A percentile compares a stretch with the other conserved stretches of the same genome.
phyloP scores from a whole-genome alignment of 2,888 invertebrate genomes.

The Torymus texanus region DNA sequence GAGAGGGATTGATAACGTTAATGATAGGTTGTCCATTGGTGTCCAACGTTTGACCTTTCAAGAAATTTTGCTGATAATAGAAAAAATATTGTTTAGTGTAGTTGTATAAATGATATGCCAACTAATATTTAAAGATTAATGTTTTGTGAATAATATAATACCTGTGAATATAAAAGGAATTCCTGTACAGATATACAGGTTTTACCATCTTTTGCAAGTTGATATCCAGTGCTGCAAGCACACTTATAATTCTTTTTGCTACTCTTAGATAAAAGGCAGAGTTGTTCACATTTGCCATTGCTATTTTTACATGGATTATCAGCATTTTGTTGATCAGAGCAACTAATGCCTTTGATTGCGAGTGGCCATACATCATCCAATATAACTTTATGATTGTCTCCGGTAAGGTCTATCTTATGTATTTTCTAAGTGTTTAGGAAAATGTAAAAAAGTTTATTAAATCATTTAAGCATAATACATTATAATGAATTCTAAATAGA shows the following conservation, averaged over 20 bases:
- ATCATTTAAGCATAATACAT: no score
- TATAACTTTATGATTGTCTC: neutral
- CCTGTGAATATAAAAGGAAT: slow-evolving; percentile 31
- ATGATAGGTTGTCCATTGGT: neutral
- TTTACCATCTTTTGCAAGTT: slow-evolving; percentile 1
- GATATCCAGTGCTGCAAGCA: slow-evolving; percentile 37
- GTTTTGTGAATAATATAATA: neutral
- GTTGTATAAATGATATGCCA: neutral
- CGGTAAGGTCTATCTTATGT: neutral
- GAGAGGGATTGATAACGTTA: slow-evolving; percentile 28
- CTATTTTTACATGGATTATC: slow-evolving; percentile 15
- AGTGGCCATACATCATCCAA: neutral
- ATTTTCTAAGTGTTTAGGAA: slow-evolving; percentile 3
- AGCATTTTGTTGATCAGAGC: neutral
- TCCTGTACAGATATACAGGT: slow-evolving; percentile 16
- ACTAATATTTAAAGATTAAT: neutral
- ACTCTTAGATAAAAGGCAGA: slow-evolving; percentile 39
- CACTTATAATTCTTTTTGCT: slow-evolving; percentile 12
- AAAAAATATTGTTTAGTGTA: no score
- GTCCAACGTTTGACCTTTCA: slow-evolving; percentile 1
- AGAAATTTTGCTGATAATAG: neutral
- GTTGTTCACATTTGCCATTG: slow-evolving; percentile 35
- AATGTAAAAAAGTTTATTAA: no score
- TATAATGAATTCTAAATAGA: no score
- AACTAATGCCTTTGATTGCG: slow-evolving; percentile 8